A percentile compares a stretch with the other conserved stretches of the same genome.
These are phyloP conservation scores for Luscinia megarhynchos DNA, from an alignment of 2,797 vertebrate species.

Conservation along the genomic window DNA sequence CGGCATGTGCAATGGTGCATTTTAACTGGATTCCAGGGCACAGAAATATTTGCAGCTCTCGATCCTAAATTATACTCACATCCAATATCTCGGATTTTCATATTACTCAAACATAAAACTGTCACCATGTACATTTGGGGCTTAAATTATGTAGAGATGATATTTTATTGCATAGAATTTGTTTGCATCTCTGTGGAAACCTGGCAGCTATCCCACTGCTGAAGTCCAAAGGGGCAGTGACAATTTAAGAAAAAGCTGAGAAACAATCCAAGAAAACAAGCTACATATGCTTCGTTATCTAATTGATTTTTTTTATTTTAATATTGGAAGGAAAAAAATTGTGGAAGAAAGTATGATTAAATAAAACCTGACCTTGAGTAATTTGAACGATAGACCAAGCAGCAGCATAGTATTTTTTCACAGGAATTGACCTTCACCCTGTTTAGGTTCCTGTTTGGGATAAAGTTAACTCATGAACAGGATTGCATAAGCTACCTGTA, in stretches of 20 bases:
- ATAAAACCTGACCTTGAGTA: constrained; percentile 40
- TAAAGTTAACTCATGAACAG: not conserved
- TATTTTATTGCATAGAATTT: constrained; percentile 60
- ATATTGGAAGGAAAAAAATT: not conserved
- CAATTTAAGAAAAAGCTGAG: constrained; percentile 44
- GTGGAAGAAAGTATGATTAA: not conserved
- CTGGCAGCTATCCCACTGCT: constrained; percentile 20
- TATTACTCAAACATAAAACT: constrained; percentile 67
- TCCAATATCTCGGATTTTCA: constrained; percentile 46
- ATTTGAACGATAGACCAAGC: not conserved
- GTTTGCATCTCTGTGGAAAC: constrained; percentile 65
- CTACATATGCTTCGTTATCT: not conserved
- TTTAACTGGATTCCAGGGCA: constrained; percentile 56
- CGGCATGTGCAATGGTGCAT: constrained; percentile 32
- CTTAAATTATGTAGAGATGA: constrained; percentile 61
- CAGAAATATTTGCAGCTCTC: constrained; percentile 51
- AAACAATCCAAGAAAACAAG: constrained; percentile 39
- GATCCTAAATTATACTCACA: constrained; percentile 33
- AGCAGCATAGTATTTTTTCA: constrained; percentile 32
- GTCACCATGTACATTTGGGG: constrained; percentile 40
- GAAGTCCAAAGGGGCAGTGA: constrained; percentile 55
- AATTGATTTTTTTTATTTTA: not conserved
- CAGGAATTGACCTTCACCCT: constrained; percentile 39
- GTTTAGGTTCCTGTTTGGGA: not conserved
- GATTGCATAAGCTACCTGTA: constrained; percentile 23